These are phyloP conservation scores for Clitarchus hookeri DNA, from an alignment of 2,888 invertebrate species.

Conservation along the genomic window DNA sequence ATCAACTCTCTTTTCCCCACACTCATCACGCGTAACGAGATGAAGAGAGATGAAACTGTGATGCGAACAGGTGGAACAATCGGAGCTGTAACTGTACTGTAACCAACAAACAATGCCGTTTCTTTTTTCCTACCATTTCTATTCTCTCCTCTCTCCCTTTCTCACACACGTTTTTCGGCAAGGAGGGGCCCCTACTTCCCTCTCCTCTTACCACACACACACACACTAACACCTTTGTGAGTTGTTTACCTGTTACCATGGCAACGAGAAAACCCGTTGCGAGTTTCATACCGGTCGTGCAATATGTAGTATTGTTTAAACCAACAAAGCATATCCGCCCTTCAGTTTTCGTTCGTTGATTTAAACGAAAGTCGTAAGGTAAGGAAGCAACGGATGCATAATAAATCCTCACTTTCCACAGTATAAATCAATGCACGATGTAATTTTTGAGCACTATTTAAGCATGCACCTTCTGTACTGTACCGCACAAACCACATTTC, in stretches of 20 bases:
- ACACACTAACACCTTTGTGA: not conserved
- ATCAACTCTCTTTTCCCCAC: not conserved
- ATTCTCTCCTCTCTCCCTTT: not conserved
- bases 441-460: not conserved
- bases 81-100: too few relatives aligned
- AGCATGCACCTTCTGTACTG: not conserved
- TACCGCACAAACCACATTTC: not conserved
- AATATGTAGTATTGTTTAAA: not conserved
- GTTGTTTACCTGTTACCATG: constrained; percentile 21
- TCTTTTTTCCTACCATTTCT: not conserved
- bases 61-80: too few relatives aligned
- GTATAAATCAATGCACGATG: not conserved
- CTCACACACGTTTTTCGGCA: not conserved
- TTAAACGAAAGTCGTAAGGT: not conserved
- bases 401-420: not conserved
- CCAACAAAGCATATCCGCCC: not conserved
- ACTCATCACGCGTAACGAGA: not conserved
- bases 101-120: too few relatives aligned
- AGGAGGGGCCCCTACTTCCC: not conserved
- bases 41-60: not conserved
- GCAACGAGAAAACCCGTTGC: not conserved
- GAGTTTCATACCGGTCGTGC: not conserved
- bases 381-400: not conserved
- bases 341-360: not conserved
- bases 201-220: not conserved